Percentiles rank a stretch among this genome's conserved stretches.
Conservation (phyloP, 92 coral and sea anemone genomes). For the Siderastrea radians region DNA sequence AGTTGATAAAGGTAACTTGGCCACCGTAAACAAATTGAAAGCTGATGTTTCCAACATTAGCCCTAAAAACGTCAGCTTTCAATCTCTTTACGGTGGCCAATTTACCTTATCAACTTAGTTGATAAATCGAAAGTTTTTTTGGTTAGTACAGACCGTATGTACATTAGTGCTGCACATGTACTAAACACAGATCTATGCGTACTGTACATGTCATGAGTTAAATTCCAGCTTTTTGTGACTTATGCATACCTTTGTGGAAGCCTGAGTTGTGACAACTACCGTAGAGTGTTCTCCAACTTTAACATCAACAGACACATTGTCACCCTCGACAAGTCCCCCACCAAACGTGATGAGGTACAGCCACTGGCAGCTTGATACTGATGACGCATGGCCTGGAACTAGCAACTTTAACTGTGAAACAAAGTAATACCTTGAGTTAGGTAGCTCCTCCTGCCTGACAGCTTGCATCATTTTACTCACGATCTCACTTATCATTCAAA, state of each 20-base stretch:
- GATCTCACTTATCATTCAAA: too few relatives aligned
- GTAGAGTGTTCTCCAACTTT: constrained; percentile 61
- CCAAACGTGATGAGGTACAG: constrained; percentile 75
- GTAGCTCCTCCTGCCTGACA: constrained; percentile 23
- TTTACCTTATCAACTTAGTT: too few relatives aligned
- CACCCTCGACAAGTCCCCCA: constrained; percentile 83
- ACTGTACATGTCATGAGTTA: too few relatives aligned
- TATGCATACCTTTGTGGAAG: constrained; percentile 67
- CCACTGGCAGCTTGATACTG: constrained; percentile 62
- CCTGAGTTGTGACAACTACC: constrained; percentile 78
- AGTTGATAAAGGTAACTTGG: too few relatives aligned
- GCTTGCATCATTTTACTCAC: too few relatives aligned
- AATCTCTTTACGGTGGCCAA: too few relatives aligned
- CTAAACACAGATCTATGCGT: neutral
- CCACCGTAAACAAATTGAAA: too few relatives aligned
- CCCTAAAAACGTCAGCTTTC: too few relatives aligned
- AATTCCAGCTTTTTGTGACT: neutral
- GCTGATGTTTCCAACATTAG: too few relatives aligned
- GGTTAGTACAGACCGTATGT: too few relatives aligned
- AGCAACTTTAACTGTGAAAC: constrained; percentile 58
- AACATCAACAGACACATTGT: constrained; percentile 61
- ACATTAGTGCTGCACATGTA: neutral
- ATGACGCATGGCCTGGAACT: constrained; percentile 72
- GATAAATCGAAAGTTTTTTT: too few relatives aligned
- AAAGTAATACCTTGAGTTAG: neutral